A percentile compares a stretch with the other conserved stretches of the same genome.
These are phyloP conservation scores for Pongo abelii DNA, from an alignment of 2,113 vertebrate genomes.

Conservation along the genomic window DNA sequence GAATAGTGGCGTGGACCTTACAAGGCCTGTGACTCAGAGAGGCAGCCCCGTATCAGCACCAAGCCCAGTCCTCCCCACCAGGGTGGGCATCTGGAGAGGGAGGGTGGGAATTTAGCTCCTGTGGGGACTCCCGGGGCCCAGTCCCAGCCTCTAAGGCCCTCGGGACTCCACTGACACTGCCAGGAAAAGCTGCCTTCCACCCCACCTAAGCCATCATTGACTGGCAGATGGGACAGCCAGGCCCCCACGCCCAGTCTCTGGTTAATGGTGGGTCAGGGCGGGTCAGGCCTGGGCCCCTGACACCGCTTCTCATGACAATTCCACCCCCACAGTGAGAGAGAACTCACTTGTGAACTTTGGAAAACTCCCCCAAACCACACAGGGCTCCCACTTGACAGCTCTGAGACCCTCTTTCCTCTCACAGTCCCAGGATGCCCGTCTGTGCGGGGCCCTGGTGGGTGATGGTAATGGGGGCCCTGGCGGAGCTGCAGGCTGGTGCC, in stretches of 20 bases:
- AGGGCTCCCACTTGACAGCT: rapidly evolving
- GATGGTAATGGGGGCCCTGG: neutral
- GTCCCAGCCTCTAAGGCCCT: neutral
- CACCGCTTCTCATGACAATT: neutral
- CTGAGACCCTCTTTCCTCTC: neutral
- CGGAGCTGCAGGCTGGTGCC: rapidly evolving
- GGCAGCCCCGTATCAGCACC: rapidly evolving
- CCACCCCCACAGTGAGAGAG: neutral
- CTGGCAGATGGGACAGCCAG: neutral
- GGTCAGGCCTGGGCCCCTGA: neutral
- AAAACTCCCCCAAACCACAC: neutral
- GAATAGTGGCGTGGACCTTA: rapidly evolving
- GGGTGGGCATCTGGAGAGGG: rapidly evolving
- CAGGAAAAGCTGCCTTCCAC: neutral
- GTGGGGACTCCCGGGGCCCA: rapidly evolving
- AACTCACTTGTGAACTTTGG: no score
- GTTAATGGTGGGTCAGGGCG: no score
- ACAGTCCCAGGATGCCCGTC: neutral
- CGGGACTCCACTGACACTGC: rapidly evolving
- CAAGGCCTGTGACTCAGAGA: neutral
- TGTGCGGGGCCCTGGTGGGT: no score
- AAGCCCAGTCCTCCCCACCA: rapidly evolving
- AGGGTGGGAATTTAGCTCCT: neutral
- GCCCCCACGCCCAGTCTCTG: neutral
- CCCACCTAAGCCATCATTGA: neutral